Conservation (phyloP, 1,140 invertebrate species). For the Ylistrum balloti region DNA sequence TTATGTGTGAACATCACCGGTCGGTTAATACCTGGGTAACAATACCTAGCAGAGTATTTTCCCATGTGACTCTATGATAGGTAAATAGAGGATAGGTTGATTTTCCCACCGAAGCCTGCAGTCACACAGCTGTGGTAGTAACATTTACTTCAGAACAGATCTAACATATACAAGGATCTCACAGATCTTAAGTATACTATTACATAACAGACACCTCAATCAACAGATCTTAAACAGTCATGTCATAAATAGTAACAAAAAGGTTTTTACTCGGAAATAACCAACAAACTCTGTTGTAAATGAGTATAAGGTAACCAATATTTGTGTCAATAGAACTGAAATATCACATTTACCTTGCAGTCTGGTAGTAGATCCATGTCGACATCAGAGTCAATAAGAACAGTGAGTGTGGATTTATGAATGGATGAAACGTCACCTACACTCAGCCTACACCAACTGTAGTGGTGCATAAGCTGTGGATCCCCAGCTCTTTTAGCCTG, state of each 20-base stretch:
- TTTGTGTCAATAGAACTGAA: background rate
- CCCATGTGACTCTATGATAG: slow-evolving; percentile 2
- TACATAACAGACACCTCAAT: background rate
- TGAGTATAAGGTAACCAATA: background rate
- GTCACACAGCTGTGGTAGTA: slow-evolving; percentile 1
- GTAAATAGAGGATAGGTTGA: background rate
- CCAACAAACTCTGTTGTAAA: background rate
- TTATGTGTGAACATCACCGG: too few species aligned
- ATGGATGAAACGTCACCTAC: slow-evolving; percentile 25
- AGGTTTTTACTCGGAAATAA: too few species aligned
- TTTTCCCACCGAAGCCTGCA: background rate
- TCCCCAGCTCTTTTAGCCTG: background rate
- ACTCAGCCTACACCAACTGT: background rate
- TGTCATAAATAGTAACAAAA: too few species aligned
- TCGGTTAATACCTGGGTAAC: too few species aligned
- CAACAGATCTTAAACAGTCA: background rate
- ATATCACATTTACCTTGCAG: background rate
- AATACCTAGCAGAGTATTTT: background rate
- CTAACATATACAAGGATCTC: background rate
- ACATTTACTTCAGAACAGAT: too few species aligned
- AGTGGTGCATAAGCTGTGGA: slow-evolving; percentile 3
- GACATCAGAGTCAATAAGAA: slow-evolving; percentile 38
- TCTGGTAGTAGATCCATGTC: background rate
- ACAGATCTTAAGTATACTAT: background rate
- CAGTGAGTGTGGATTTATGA: slow-evolving; percentile 33